Evolutionary conservation across 1,140 invertebrate species (phyloP).

Genomic region (Drosophila bifasciata): DNA sequence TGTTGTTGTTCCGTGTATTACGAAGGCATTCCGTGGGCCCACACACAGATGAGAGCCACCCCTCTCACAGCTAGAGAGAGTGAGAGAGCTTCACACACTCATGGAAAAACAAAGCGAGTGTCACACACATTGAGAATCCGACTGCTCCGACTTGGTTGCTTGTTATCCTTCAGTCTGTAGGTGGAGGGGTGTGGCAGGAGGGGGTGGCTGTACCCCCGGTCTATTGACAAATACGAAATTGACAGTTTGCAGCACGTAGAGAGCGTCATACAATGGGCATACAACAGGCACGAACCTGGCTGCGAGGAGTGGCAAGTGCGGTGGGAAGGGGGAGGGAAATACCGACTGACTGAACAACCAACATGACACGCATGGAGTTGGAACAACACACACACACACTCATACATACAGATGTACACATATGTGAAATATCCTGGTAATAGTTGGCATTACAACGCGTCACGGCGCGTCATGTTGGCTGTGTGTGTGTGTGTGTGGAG

Average conservation of each 20-base stretch:
- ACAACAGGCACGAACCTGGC: conserved; percentile 54
- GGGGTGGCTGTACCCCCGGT: conserved; percentile 29
- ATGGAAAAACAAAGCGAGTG: conserved; percentile 11
- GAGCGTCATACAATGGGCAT: conserved; percentile 41
- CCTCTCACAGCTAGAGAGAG: too few species aligned
- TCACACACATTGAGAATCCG: not conserved
- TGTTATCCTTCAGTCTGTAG: conserved; percentile 16
- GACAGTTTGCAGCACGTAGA: conserved; percentile 63
- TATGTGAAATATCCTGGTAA: conserved; percentile 53
- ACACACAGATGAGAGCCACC: too few species aligned
- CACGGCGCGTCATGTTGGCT: conserved; percentile 1
- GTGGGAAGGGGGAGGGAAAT: too few species aligned
- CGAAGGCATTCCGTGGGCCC: too few species aligned
- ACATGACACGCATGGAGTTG: conserved; percentile 19
- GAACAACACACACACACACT: conserved; percentile 5
- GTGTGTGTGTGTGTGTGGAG: not conserved
- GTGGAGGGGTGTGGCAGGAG: not conserved
- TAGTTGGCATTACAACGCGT: conserved; percentile 56
- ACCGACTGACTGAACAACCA: conserved; percentile 16
- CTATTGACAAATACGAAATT: conserved; percentile 66
- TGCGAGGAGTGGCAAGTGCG: conserved; percentile 7
- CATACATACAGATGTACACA: conserved; percentile 16
- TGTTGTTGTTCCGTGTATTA: conserved; percentile 12
- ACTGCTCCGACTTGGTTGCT: conserved; percentile 5
- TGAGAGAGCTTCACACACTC: too few species aligned